Base-by-base conservation (phyloP, 2,113 vertebrate genomes). In the Neomonachus schauinslandi region DNA sequence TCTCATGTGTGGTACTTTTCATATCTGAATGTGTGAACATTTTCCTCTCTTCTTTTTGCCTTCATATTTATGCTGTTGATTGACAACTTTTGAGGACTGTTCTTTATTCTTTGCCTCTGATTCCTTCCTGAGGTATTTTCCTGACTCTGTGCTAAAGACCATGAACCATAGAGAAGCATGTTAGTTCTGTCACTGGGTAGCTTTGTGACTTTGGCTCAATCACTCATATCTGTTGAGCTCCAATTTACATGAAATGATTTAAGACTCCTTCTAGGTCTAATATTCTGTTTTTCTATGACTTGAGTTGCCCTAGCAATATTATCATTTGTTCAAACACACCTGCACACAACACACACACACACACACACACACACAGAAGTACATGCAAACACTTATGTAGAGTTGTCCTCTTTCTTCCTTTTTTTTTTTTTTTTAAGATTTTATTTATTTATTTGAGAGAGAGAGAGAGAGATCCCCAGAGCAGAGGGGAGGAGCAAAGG, bases 31-130 rank as follows among this genome's bases (percentile, higher is more conserved):
- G 24, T 65, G 81, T 77, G 51, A 91, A 77, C 14, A 24, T 36
- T 96, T 87, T 42, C 57, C n/a, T 79, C 51, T 84, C 88, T 92
- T 51, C 26, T 67, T 92, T 90, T 82, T 63, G 49, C n/a, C 76
- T 82, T 74, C 69, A 31, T 61, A 7, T 72, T 89, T 89, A 82
- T 61, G 42, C 74, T 80, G 21, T 55, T 55, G 51, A 31, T 76
- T 72, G 61, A 57, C 65, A 72, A 63, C 33, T 89, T 94, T 89
- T 86, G 93, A 72, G 61, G 31, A 46, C 24, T n/a, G n/a, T 39
- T 87, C 87, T 59, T 76, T 2, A 53, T 80, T 83, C 61, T 89
- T 94, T 92, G 36, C 21, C 72, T 80, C 61, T 76, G 63, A 72
- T 77, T 94, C 26, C 53, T 91, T 89, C 49, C 55, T 1, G 6